These are phyloP conservation scores for Tachyglossus aculeatus DNA, from an alignment of 2,797 vertebrate species.

Conservation along the genomic window DNA sequence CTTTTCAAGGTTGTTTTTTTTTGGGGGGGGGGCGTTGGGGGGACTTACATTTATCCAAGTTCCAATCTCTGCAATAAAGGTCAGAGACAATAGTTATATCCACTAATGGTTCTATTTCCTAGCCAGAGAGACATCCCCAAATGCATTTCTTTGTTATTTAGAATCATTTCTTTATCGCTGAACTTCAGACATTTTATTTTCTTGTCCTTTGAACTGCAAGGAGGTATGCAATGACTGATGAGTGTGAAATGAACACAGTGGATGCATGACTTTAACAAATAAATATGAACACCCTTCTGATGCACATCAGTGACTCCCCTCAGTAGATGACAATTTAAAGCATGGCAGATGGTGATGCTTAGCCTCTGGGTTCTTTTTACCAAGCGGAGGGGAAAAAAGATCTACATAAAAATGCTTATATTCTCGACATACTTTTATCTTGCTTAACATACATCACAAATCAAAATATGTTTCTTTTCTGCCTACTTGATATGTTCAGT, in stretches of 20 bases:
- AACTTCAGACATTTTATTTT: not conserved
- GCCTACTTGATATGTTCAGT: too few relatives aligned
- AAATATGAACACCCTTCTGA: conserved; percentile 2
- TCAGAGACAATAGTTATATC: not conserved
- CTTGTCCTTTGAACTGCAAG: not conserved
- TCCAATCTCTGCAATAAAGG: not conserved
- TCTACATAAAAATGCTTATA: too few relatives aligned
- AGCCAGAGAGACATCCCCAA: conserved; percentile 11
- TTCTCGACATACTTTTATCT: too few relatives aligned
- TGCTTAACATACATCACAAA: too few relatives aligned
- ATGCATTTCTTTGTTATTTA: conserved; percentile 26
- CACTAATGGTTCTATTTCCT: not conserved
- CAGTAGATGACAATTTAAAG: conserved; percentile 22
- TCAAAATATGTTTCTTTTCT: too few relatives aligned
- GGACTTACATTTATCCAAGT: not conserved
- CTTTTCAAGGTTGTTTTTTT: not conserved
- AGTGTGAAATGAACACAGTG: conserved; percentile 44
- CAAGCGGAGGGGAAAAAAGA: too few relatives aligned
- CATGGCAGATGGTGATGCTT: not conserved
- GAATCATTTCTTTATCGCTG: conserved; percentile 27
- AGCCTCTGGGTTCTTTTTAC: conserved; percentile 19
- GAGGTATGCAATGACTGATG: conserved; percentile 21
- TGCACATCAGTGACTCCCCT: conserved; percentile 1
- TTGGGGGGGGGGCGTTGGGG: too few relatives aligned
- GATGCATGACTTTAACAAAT: conserved; percentile 8